Evolutionary conservation across 2,113 vertebrate genomes (phyloP).

Genomic region (Mionectes macconnelli): DNA sequence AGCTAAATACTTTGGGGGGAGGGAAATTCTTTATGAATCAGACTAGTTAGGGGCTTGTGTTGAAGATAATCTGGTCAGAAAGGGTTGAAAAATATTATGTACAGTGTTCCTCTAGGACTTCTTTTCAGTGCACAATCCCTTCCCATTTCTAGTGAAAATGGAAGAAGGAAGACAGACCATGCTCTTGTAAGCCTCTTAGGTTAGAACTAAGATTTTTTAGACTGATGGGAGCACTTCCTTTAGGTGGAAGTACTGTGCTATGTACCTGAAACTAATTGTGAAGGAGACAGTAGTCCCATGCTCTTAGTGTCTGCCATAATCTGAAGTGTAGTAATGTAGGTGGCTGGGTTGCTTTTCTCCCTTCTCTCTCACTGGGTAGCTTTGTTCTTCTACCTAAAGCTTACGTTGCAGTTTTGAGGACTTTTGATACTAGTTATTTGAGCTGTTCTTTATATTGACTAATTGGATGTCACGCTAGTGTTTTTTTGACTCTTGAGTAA

Average conservation of each 20-base stretch:
- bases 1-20: slow-evolving; percentile 78
- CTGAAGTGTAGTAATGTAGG: slow-evolving; percentile 52
- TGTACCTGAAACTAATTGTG: slow-evolving; percentile 44
- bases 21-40: slow-evolving; percentile 70
- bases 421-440: slow-evolving; percentile 47
- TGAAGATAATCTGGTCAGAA: slow-evolving; percentile 37
- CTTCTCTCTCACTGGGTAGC: slow-evolving; percentile 30
- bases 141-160: slow-evolving; percentile 58
- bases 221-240: slow-evolving; percentile 13
- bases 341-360: slow-evolving; percentile 34
- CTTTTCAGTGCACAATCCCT: slow-evolving; percentile 66
- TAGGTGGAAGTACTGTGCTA: slow-evolving; percentile 29
- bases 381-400: slow-evolving; percentile 72
- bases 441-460: slow-evolving; percentile 50
- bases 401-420: slow-evolving; percentile 49
- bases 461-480: slow-evolving; percentile 61
- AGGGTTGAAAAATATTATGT: slow-evolving; percentile 27
- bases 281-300: slow-evolving; percentile 17
- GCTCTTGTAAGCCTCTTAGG: slow-evolving; percentile 50
- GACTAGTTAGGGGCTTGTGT: slow-evolving; percentile 62
- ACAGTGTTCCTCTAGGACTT: slow-evolving; percentile 47
- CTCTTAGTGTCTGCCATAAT: slow-evolving; percentile 45
- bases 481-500: slow-evolving; percentile 31
- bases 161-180: slow-evolving; percentile 56
- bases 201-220: slow-evolving; percentile 51